A percentile compares a stretch with the other conserved stretches of the same genome.
phyloP scores from a whole-genome alignment of 2,888 invertebrate species.

The Ariolimax columbianus region DNA sequence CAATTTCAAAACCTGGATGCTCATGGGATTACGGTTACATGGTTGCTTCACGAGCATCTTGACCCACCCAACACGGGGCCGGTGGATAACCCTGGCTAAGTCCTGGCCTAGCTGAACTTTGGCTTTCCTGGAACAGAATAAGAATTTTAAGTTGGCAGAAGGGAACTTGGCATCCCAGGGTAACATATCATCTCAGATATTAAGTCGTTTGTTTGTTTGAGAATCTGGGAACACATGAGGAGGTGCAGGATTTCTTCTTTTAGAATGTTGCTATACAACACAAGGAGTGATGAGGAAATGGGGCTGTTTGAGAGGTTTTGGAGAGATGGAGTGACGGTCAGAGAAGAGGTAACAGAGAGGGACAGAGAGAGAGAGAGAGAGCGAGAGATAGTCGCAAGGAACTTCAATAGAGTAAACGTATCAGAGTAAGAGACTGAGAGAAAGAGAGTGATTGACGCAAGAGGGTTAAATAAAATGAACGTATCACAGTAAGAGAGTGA shows the following conservation, averaged over 20 bases:
- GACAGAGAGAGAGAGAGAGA: slow-evolving; percentile 18
- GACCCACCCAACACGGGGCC: slow-evolving; percentile 4
- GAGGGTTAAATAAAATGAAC: background rate
- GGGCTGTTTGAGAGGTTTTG: too few relatives aligned
- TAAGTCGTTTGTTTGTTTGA: background rate
- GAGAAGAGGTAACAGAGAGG: background rate
- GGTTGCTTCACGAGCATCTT: background rate
- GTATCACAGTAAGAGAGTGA: slow-evolving; percentile 9
- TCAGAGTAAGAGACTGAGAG: background rate
- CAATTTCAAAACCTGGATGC: slow-evolving; percentile 24
- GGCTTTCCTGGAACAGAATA: background rate
- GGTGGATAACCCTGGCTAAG: background rate
- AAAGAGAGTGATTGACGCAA: slow-evolving; percentile 22
- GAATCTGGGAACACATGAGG: background rate
- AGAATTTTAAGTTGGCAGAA: background rate
- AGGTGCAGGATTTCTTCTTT: background rate
- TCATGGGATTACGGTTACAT: slow-evolving; percentile 17
- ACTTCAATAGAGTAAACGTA: background rate
- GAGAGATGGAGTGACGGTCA: background rate
- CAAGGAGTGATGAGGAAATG: background rate
- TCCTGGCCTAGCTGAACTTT: background rate
- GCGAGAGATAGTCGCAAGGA: slow-evolving; percentile 9
- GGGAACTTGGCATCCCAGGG: background rate
- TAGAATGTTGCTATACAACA: too few relatives aligned
- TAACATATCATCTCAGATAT: background rate